Base-by-base conservation (phyloP, 2,113 vertebrate genomes). In the Tapirus terrestris region DNA sequence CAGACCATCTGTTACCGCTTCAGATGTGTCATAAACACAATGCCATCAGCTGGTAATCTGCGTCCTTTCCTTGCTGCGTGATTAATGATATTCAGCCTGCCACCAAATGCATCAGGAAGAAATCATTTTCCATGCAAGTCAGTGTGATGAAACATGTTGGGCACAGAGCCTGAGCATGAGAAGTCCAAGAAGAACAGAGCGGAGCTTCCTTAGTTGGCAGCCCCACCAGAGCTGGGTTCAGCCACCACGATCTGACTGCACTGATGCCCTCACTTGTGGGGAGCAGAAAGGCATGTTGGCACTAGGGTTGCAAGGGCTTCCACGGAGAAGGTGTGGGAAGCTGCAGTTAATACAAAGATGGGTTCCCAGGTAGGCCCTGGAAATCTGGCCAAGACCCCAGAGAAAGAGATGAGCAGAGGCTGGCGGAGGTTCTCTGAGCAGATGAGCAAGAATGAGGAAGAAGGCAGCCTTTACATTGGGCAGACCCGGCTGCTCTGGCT, bases 1-100 rank as follows among this genome's bases (percentile, higher is more conserved):
- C 48, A 67, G 79, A 88, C 96, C 97, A 98, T 91, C 96, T 97
- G 98, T 96, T 90, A 13, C n/a, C 0, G 20, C 14, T 94, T 97
- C 33, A 25, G 45, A 67, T 39, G 29, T 23, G 53, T 93, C 98
- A 91, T 43, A 75, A 79, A 85, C 45, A 65, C 17, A 45, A 96
- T 2, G 80, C 33, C 73, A 75, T 97, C 86, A 58, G 90, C 94
- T 72, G 72, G 80, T 45, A 72, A 97, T 84, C 94, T 51, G 58
- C 11, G 61, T 79, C 80, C 94, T 97, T 85, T 75, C 96, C 86
- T 73, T n/a, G 53, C n/a, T 18, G 76, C 6, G 3, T 33, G 75
- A 90, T 29, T 14, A 60, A 96, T 68, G 68, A 67, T 8, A 56
- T 36, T 48, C 83, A 77, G 31, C 48, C 43, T 51, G 70, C 76